These are phyloP conservation scores for Malacoctenus gilli DNA, from an alignment of 2,797 vertebrate genomes.

Conservation along the genomic window DNA sequence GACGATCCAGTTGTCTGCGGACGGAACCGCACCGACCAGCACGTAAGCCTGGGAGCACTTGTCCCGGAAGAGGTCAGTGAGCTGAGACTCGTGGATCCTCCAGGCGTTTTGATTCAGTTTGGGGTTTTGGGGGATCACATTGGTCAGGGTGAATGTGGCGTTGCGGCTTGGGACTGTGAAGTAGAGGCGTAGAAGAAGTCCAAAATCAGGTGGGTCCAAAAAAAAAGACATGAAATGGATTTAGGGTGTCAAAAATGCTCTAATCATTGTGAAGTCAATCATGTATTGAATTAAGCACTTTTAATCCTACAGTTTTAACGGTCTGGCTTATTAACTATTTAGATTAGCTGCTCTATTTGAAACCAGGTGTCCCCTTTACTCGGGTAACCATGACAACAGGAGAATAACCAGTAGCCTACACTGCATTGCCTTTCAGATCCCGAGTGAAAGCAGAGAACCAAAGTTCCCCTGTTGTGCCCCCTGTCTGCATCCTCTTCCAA, in stretches of 20 bases:
- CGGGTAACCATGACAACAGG: no score
- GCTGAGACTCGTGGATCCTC: slow-evolving; percentile 73
- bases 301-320: no score
- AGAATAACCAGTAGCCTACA: no score
- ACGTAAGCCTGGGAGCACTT: slow-evolving; percentile 74
- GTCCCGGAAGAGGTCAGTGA: slow-evolving; percentile 61
- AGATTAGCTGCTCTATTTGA: no score
- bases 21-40: slow-evolving; percentile 80
- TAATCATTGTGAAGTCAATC: no score
- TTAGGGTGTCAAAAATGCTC: no score
- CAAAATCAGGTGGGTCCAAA: no score
- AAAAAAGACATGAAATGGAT: no score
- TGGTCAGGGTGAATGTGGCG: slow-evolving; percentile 82
- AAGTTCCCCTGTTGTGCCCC: slow-evolving; percentile 2
- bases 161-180: slow-evolving; percentile 74
- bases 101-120: slow-evolving; percentile 79
- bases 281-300: no score
- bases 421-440: no score
- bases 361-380: no score
- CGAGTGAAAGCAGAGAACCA: not conserved
- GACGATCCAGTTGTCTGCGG: slow-evolving; percentile 76
- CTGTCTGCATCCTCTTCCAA: slow-evolving; percentile 6
- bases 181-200: not conserved
- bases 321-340: no score
- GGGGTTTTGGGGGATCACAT: slow-evolving; percentile 80